phyloP scores from a whole-genome alignment of 2,797 vertebrate genomes.

The Artibeus jamaicensis region DNA sequence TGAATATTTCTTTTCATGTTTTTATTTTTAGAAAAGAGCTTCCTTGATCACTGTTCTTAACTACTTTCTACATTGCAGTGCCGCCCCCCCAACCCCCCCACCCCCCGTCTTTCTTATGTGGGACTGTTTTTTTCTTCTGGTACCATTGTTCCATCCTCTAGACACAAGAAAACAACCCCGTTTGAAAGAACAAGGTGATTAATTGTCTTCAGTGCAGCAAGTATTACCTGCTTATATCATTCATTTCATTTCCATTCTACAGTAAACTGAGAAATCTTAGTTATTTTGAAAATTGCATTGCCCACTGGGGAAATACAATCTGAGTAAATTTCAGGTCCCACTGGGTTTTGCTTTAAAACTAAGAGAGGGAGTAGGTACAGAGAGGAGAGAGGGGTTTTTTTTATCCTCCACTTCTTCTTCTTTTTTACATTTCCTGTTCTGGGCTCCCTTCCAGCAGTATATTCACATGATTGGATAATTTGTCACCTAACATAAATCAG shows the following conservation, averaged over 20 bases:
- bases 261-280: not conserved
- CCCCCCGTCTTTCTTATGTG: not conserved
- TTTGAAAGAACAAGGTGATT: constrained; percentile 38
- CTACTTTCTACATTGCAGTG: not conserved
- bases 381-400: not conserved
- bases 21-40: not conserved
- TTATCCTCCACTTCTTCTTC: not conserved
- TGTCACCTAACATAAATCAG: constrained; percentile 61
- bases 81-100: too few relatives aligned
- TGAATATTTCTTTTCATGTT: not conserved
- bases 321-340: constrained; percentile 71
- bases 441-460: constrained; percentile 56
- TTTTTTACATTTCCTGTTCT: constrained; percentile 36
- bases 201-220: not conserved
- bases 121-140: not conserved
- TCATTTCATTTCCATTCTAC: not conserved
- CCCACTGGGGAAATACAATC: constrained; percentile 60
- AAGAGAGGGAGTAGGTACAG: not conserved
- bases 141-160: not conserved
- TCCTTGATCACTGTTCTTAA: not conserved
- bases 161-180: not conserved
- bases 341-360: constrained; percentile 37
- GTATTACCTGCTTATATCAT: not conserved
- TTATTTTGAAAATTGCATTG: constrained; percentile 54
- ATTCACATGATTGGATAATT: constrained; percentile 72